Evolutionary conservation across 2,113 vertebrate species (phyloP).

Genomic region (Scomber scombrus): DNA sequence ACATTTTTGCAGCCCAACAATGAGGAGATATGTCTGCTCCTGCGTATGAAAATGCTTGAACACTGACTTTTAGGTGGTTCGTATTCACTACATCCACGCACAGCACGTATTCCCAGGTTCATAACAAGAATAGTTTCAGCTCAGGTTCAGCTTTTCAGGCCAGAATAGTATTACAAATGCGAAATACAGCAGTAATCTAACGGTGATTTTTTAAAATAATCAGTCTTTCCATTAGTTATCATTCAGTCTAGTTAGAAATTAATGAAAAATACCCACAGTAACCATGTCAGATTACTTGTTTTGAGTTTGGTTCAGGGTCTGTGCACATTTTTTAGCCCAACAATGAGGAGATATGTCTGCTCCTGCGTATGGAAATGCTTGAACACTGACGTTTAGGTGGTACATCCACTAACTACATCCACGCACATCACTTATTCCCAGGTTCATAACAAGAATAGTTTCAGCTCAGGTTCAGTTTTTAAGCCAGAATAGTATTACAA

Average conservation of each 20-base stretch:
- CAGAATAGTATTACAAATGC: neutral
- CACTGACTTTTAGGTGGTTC: neutral
- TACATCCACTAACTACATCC: neutral
- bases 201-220: no score
- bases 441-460: neutral
- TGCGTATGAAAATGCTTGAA: slow-evolving; percentile 7
- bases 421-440: neutral
- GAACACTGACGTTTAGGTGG: neutral
- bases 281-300: no score
- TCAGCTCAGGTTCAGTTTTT: no score
- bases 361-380: slow-evolving; percentile 3
- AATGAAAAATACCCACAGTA: no score
- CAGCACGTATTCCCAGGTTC: neutral
- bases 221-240: no score
- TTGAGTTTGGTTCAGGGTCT: neutral
- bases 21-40: neutral
- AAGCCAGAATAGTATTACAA: neutral
- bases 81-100: neutral
- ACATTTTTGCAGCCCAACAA: neutral
- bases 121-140: neutral
- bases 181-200: neutral
- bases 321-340: neutral
- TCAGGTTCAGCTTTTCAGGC: neutral
- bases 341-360: neutral
- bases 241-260: no score